These are phyloP conservation scores for Apis laboriosa DNA, from an alignment of 1,140 invertebrate species.

Conservation along the genomic window DNA sequence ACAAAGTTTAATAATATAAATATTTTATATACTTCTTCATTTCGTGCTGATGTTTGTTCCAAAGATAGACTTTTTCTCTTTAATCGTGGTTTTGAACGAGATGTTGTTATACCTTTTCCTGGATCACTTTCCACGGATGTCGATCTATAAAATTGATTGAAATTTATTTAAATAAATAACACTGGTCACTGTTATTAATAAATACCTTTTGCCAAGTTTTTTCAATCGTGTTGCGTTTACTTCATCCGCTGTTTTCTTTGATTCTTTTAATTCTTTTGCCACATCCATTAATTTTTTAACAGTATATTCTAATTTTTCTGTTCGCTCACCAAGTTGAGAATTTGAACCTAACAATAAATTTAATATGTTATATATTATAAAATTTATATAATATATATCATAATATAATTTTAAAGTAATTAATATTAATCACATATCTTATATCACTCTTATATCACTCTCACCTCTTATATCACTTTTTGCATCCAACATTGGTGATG, in stretches of 20 bases:
- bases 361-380: slow-evolving; percentile 11
- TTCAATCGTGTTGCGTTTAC: slow-evolving; percentile 67
- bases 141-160: slow-evolving; percentile 64
- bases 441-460: slow-evolving; percentile 77
- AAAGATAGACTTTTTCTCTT: slow-evolving; percentile 88
- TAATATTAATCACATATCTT: slow-evolving; percentile 71
- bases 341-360: slow-evolving; percentile 37
- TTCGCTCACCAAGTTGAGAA: slow-evolving; percentile 62
- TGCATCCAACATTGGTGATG: slow-evolving; percentile 82
- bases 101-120: slow-evolving; percentile 74
- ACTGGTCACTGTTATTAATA: neutral
- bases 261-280: slow-evolving; percentile 76
- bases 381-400: neutral
- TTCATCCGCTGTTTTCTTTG: slow-evolving; percentile 75
- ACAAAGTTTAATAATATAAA: neutral
- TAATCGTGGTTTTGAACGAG: slow-evolving; percentile 82
- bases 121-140: slow-evolving; percentile 78
- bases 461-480: slow-evolving; percentile 78
- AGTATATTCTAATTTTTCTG: slow-evolving; percentile 78
- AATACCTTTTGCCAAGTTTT: slow-evolving; percentile 77
- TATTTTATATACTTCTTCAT: slow-evolving; percentile 80
- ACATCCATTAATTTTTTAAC: slow-evolving; percentile 77
- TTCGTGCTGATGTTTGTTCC: slow-evolving; percentile 86
- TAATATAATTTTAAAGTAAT: neutral
- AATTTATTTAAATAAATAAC: neutral